phyloP scores from a whole-genome alignment of 2,888 invertebrate genomes.

The Gibbula magus region DNA sequence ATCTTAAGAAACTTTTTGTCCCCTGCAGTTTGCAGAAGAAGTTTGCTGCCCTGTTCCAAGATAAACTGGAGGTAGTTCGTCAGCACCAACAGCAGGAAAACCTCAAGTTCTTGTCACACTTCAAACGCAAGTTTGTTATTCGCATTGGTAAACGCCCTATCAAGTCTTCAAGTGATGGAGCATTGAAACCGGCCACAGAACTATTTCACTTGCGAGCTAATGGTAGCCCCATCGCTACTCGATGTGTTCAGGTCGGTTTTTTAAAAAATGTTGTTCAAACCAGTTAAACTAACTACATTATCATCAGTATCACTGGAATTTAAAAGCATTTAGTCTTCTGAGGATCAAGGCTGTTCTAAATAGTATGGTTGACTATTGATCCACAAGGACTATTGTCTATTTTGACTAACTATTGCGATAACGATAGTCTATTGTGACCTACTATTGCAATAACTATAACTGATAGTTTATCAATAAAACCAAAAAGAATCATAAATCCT shows the following conservation, averaged over 20 bases:
- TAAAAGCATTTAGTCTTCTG: no score
- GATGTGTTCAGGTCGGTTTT: conserved; percentile 85
- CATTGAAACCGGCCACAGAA: conserved; percentile 78
- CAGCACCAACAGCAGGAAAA: conserved; percentile 99
- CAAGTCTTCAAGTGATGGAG: conserved; percentile 50
- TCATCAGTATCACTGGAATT: no score
- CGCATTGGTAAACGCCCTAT: conserved; percentile 76
- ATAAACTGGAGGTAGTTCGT: conserved; percentile 93
- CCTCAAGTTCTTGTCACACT: conserved; percentile 96
- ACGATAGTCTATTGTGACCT: no score
- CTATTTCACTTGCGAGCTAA: conserved; percentile 97
- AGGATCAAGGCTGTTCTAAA: no score
- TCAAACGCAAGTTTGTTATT: conserved; percentile 94
- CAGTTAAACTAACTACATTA: no score
- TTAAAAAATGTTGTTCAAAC: background rate
- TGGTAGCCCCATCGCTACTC: conserved; percentile 93
- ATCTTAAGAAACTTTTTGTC: no score
- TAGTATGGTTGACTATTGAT: no score
- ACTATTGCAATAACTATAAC: no score
- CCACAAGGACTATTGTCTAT: no score
- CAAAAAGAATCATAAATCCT: no score
- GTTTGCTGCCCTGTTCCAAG: conserved; percentile 90
- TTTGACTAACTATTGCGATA: no score
- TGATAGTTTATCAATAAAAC: no score
- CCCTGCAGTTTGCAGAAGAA: conserved; percentile 86